Base-by-base conservation (phyloP, 2,797 vertebrate genomes). In the Gymnothorax javanicus region DNA sequence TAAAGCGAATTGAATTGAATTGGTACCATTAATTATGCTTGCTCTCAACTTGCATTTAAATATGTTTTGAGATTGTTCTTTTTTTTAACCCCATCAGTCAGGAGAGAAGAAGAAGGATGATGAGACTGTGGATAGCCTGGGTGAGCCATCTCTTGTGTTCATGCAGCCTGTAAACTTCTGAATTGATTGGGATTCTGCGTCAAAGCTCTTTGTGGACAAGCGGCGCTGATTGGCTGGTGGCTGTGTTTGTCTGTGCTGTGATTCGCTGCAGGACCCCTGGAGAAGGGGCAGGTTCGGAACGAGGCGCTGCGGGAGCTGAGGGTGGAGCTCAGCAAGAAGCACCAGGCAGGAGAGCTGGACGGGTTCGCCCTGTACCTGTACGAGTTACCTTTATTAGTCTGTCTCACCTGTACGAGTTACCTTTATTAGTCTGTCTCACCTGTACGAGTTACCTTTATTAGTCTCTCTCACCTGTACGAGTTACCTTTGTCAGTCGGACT, bases 21-120 rank as follows among this genome's bases (percentile, higher is more conserved):
- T n/a, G n/a, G n/a, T 43, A 23, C 15, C 2, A 15, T 75, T 75
- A 33, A 75, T 6, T 23, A 75, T 43, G 27, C 12, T 33, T 75
- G 4, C 50, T 6, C 13, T 62, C 59, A 15, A 4, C 59, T 27
- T 27, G 4, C 27, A 73, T 73, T 13, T 27, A 12, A 62, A 59
- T 54, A 15, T 33, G 20, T 52, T 12, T 1, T 67, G 33, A 43
- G 1, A 43, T 43, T 75, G 1, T 84, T 85, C 13, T 0, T 54
- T 90, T 67, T 3, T 54, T 12, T 67, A 64, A 89, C 84, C 88
- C 4, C 88, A 90, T 90, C 88, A 99, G 99, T 99, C 99, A 4
- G 99, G 99, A 17, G 99, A 99, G 92, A 99, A 99, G 93, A 99
- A 99, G 94, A 99, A 99, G 85, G 99, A 99, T 43, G 99, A 99